Conservation (phyloP, 2,888 invertebrate species). For the Teleiodes luculella region DNA sequence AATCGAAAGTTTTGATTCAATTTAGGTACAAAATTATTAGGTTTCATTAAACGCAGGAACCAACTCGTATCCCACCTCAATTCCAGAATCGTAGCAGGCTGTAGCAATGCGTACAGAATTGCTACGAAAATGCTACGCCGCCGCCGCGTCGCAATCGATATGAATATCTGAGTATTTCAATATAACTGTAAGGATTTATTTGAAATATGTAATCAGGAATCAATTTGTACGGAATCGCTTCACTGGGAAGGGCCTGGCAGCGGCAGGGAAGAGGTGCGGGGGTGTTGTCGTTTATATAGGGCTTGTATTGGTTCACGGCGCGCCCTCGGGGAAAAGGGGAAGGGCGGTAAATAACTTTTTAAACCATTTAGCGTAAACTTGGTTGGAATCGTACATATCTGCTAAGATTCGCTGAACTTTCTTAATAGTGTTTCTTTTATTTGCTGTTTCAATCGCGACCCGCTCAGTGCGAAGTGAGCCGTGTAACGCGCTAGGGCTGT, state of each 20-base stretch:
- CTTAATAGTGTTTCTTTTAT: constrained; percentile 1
- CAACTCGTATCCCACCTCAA: too few relatives aligned
- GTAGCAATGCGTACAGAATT: neutral
- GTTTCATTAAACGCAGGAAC: too few relatives aligned
- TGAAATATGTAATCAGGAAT: neutral
- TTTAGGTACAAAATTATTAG: too few relatives aligned
- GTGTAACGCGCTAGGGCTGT: neutral
- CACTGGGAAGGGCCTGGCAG: neutral
- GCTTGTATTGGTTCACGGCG: neutral
- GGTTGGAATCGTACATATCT: neutral
- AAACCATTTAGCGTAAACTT: constrained; percentile 9
- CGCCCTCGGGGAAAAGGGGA: neutral
- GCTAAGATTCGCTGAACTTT: neutral
- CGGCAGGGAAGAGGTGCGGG: neutral
- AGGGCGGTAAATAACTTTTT: constrained; percentile 12
- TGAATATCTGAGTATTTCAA: neutral
- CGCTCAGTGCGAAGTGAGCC: neutral
- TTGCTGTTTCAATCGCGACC: constrained; percentile 1
- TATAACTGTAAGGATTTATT: constrained; percentile 3
- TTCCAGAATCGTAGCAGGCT: neutral
- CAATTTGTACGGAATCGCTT: neutral
- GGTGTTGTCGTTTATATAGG: neutral
- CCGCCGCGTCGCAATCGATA: too few relatives aligned
- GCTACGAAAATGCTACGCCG: neutral
- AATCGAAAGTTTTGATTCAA: too few relatives aligned